These are phyloP conservation scores for Merodon equestris DNA, from an alignment of 2,888 invertebrate genomes.

Conservation along the genomic window DNA sequence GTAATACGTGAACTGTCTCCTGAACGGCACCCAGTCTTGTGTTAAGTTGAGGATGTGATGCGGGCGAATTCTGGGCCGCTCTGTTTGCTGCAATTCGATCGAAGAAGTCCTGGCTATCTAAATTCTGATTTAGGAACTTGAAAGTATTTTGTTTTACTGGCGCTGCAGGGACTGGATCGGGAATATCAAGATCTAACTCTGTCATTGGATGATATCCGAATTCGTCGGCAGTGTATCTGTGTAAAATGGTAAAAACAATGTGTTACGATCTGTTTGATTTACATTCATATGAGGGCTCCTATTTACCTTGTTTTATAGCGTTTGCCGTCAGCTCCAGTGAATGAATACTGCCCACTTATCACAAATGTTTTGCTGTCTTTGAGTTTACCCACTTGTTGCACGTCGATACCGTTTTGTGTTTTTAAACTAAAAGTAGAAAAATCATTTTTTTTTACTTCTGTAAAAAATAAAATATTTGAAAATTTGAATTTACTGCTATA, in stretches of 20 bases:
- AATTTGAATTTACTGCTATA: too few species aligned
- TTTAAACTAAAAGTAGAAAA: conserved; percentile 72
- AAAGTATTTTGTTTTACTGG: conserved; percentile 72
- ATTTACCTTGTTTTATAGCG: conserved; percentile 75
- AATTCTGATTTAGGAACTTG: conserved; percentile 76
- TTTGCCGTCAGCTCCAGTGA: conserved; percentile 78
- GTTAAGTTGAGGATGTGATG: too few species aligned
- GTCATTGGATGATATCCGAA: conserved; percentile 79
- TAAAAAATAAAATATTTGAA: too few species aligned
- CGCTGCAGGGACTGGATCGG: conserved; percentile 69
- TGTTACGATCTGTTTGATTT: background rate
- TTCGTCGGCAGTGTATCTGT: conserved; percentile 78
- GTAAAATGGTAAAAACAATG: background rate
- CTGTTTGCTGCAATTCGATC: background rate
- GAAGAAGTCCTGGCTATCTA: conserved; percentile 62
- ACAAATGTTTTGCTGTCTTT: conserved; percentile 78
- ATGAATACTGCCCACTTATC: conserved; percentile 78
- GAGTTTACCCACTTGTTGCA: conserved; percentile 77
- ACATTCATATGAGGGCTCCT: background rate
- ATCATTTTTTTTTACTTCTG: background rate
- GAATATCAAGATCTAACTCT: conserved; percentile 77
- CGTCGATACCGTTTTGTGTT: conserved; percentile 78
- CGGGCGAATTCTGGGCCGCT: background rate
- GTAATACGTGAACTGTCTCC: too few species aligned
- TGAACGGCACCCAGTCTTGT: too few species aligned